Conservation (phyloP, 1,140 invertebrate species). For the Bombus impatiens region DNA sequence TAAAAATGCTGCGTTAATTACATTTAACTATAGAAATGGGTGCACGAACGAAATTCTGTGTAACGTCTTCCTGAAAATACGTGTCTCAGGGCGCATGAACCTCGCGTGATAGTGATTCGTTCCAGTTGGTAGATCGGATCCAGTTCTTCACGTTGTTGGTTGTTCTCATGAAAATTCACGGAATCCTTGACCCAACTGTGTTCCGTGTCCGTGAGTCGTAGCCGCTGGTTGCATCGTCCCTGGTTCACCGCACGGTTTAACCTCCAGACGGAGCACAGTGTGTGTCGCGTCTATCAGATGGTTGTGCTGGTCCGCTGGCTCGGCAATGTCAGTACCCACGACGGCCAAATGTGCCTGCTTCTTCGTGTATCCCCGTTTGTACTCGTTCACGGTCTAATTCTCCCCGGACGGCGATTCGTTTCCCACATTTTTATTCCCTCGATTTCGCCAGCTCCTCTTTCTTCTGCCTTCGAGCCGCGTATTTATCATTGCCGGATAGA, state of each 20-base stretch:
- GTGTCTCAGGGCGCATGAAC: too few relatives aligned
- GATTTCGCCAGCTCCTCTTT: constrained; percentile 14
- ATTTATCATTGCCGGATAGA: constrained; percentile 28
- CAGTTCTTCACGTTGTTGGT: background rate
- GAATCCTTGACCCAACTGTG: constrained; percentile 64
- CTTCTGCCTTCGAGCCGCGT: background rate
- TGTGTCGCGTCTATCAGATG: constrained; percentile 65
- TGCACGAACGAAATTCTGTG: too few relatives aligned
- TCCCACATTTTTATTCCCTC: constrained; percentile 54
- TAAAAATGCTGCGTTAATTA: too few relatives aligned
- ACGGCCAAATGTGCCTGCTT: constrained; percentile 46
- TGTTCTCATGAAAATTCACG: constrained; percentile 65
- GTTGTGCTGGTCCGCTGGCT: constrained; percentile 54
- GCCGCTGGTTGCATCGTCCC: constrained; percentile 54
- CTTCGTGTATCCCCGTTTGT: constrained; percentile 41
- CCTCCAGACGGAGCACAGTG: constrained; percentile 62
- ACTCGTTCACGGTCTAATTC: constrained; percentile 68
- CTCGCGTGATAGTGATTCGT: background rate
- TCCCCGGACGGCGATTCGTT: constrained; percentile 43
- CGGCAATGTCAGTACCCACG: constrained; percentile 56
- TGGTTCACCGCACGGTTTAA: constrained; percentile 66
- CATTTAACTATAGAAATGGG: too few relatives aligned
- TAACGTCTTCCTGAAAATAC: too few relatives aligned
- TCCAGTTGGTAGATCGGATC: background rate
- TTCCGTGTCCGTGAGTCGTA: constrained; percentile 32